Evolutionary conservation across 2,888 invertebrate species (phyloP), one percentile per base, ranked within the genome.

Genomic region (Cephus pulcher): DNA sequence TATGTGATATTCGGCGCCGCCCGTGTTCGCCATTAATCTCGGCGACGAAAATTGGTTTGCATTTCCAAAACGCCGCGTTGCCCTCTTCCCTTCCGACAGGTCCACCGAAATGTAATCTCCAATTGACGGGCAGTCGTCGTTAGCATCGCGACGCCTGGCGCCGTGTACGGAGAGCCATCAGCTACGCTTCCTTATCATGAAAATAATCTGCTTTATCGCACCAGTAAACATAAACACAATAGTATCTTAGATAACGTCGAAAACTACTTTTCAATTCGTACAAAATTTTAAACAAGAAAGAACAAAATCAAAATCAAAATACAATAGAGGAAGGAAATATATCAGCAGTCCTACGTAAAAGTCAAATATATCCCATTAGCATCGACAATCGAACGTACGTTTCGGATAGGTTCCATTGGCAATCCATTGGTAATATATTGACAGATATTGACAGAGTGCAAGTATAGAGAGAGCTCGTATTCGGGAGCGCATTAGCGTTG

Each of bases 1-100:
- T 88, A 87, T 88, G 87, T 83, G 87, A 88, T 88, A 85, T 85
- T 86, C 82, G 83, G 84, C 81, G 84, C 84, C 84, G 83, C 84
- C 85, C 86, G 83, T 82, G 81, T 82, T 84, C 81, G 82, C 86
- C 86, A 88, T 89, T 89, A 89, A 87, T 89, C 86, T 88, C 84
- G 80, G 76, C 82, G 76, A 84, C 82, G 86, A 87, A 89, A 89
- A 88, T 88, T 87, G 87, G 87, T 88, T 89, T 85, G 85, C 87
- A 84, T 88, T 88, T 87, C 83, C 84, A 86, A 89, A 88, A 85
- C 84, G 80, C 77, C 70, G 30, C 70, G 70, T 11, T 12, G n/a
- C 70, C 30, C 70, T 70, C 30, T 15, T 11, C 70, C 32, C 30
- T 30, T 32, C 30, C 15, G 30, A 33, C 70, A 30, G 1, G 70